Conservation (phyloP, 2,113 vertebrate genomes). For the Tricholaema leucomelas region DNA sequence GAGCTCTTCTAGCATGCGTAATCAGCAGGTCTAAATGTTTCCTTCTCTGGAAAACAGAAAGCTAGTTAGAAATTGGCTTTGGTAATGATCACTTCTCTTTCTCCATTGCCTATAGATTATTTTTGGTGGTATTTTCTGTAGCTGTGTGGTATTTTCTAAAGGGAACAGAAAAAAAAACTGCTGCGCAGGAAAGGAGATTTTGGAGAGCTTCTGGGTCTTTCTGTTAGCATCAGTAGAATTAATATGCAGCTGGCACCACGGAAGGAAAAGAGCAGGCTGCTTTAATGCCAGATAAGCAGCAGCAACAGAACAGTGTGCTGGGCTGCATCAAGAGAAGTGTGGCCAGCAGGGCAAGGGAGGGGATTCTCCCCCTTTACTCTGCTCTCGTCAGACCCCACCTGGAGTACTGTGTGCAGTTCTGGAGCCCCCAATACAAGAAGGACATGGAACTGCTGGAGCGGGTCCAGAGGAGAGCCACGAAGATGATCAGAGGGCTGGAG, state of each 20-base stretch:
- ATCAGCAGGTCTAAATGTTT: slow-evolving; percentile 24
- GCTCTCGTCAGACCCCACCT: too few relatives aligned
- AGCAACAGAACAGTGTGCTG: neutral
- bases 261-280: neutral
- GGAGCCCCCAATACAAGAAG: too few relatives aligned
- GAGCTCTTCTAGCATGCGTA: neutral
- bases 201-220: neutral
- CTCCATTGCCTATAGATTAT: neutral
- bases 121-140: neutral
- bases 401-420: too few relatives aligned
- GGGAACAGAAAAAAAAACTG: neutral
- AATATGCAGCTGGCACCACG: neutral
- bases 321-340: too few relatives aligned
- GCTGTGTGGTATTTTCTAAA: neutral
- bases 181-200: neutral
- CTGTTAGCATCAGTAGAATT: neutral
- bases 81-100: slow-evolving; percentile 1
- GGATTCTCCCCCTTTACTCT: too few relatives aligned
- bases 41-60: slow-evolving; percentile 57
- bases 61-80: neutral
- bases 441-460: too few relatives aligned
- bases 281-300: neutral
- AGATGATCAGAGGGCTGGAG: too few relatives aligned
- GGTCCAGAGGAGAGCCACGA: too few relatives aligned
- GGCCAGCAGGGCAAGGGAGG: too few relatives aligned